Evolutionary conservation across 2,113 vertebrate genomes (phyloP), one percentile per base, ranked within the genome.

Genomic region (Dunckerocampus dactyliophorus): DNA sequence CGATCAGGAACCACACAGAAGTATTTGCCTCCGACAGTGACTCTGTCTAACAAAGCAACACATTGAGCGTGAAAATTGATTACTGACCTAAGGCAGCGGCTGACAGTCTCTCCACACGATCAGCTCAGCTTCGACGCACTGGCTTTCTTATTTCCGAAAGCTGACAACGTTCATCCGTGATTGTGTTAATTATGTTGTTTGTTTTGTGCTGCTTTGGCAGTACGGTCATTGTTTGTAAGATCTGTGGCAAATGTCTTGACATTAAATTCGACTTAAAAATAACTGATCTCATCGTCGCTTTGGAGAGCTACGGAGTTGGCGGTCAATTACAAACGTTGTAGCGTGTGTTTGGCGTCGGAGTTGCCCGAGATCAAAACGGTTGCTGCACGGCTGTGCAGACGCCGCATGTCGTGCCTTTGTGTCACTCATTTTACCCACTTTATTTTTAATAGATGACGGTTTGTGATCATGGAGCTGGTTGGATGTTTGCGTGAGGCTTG

Each of bases 371-470:
- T 81, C 71, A 59, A 50, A 11, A 0, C 15, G 1, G n/a, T 21
- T 12, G 19, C n/a, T 2, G 19, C n/a, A 20, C 21, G 7, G n/a
- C 21, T 17, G 8, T 19, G 48, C 17, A 21, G 17, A 4, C 48
- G 3, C n/a, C 11, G n/a, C 9, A 20, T 13, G 10, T 19, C 1
- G 49, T 51, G 22, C 49, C 9, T 22, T 13, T 20, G 49, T 51
- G 49, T 8, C 49, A 51, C 49, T 19, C 11, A 51, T 51, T 9
- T 39, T 10, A 39, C 3, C 37, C 2, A 43, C 39, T 43, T 12
- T 20, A 62, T 79, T 65, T 74, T 79, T 67, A 69, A 81, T 81
- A 53, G 65, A 82, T 77, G 69, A 71, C 54, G 37, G 52, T 10
- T 59, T 73, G 28, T 57, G 71, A 67, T 58, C 62, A 51, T 47